Percentiles rank a stretch among this genome's conserved stretches.
These are phyloP conservation scores for Diaprepes abbreviatus DNA, from an alignment of 2,888 invertebrate species.

Conservation along the genomic window DNA sequence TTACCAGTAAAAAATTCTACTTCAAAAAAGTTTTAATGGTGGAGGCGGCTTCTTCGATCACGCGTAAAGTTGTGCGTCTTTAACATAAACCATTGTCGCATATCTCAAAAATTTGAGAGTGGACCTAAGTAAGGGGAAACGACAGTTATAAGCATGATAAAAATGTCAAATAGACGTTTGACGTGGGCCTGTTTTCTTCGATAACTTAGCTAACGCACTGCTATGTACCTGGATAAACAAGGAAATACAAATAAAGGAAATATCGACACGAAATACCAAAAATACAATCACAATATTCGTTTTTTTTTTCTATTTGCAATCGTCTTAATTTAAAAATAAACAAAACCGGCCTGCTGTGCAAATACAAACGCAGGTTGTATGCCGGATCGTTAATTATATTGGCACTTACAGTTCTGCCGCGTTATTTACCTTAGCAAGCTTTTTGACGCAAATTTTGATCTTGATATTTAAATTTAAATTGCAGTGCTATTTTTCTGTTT, in stretches of 20 bases:
- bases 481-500: not conserved
- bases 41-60: no score
- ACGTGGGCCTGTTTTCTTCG: no score
- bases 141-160: no score
- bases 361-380: not conserved
- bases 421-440: not conserved
- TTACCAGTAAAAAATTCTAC: no score
- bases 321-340: slow-evolving; percentile 1
- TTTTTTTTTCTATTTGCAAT: not conserved
- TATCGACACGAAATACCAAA: not conserved
- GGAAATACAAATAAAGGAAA: not conserved
- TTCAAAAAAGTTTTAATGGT: not conserved
- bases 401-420: not conserved
- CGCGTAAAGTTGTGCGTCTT: no score
- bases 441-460: slow-evolving; percentile 8
- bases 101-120: no score
- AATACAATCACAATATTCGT: not conserved
- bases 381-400: slow-evolving; percentile 4
- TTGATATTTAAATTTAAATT: slow-evolving; percentile 1
- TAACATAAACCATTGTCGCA: no score
- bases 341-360: not conserved
- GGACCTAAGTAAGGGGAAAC: no score
- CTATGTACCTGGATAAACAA: not conserved
- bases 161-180: no score
- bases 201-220: no score